Base-by-base conservation (phyloP, 2,888 invertebrate species). In the Helleia helle region DNA sequence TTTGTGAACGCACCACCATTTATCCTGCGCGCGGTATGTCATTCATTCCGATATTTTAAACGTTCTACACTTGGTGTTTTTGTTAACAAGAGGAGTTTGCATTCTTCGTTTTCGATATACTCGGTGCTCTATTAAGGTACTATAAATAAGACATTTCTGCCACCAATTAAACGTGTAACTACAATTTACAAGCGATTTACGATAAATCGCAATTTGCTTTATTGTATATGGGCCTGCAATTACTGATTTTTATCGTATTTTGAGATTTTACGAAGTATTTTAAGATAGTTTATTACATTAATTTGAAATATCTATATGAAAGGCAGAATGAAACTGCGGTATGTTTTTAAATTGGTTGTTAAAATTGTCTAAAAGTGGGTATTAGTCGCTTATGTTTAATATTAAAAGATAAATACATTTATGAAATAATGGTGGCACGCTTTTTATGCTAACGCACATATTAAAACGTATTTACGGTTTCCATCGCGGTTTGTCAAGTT, bases 11-110 rank as follows among this genome's bases (percentile, higher is more conserved):
- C 67, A 56, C 64, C 58, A 65, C 71, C 83, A 84, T 84, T 80
- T 79, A 84, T 84, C 83, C 75, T 79, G 63, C 79, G 69, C 70
- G 69, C 73, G 84, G 81, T 81, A 81, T 84, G 84, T 83, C 84
- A 84, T 84, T 81, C 81, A 84, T 80, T 83, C 84, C 83, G 75
- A 83, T 83, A 83, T 83, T 84, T 81, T 83, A 81, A 83, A 76
- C 76, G 71, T 58, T 66, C 68, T 71, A 59, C 55, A 57, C 66
- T 63, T 70, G 75, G n/a, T n/a, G n/a, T n/a, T 79, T 76, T 72
- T 76, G 80, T 71, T 80, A 79, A 77, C 80, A 69, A 66, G 66
- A 59, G 62, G 66, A 12, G 42, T 47, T 44, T 39, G 59, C 71
- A 76, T 80, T 74, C 76, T 67, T 62, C 49, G 59, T 54, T 59